These are phyloP conservation scores for Apis florea DNA, from an alignment of 1,140 invertebrate species.

Conservation along the genomic window DNA sequence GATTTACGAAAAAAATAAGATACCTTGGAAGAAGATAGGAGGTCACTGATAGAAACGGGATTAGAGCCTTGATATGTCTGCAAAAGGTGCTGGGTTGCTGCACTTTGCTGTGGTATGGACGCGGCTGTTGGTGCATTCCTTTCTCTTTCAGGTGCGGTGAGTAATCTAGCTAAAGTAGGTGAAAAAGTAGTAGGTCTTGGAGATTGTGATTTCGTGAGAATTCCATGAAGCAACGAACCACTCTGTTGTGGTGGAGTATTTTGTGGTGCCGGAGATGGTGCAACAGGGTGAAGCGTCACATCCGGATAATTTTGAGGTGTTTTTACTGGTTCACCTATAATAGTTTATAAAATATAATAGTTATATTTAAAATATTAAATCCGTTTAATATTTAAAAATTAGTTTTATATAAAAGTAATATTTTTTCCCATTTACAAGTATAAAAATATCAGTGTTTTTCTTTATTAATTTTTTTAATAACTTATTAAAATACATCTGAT, in stretches of 20 bases:
- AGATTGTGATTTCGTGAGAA: conserved; percentile 84
- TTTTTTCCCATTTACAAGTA: no score
- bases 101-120: conserved; percentile 68
- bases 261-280: conserved; percentile 75
- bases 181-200: conserved; percentile 84
- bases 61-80: conserved; percentile 75
- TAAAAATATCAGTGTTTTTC: no score
- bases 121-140: conserved; percentile 66
- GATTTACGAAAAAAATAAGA: conserved; percentile 8
- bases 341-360: neutral
- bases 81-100: conserved; percentile 71
- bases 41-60: conserved; percentile 82
- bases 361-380: no score
- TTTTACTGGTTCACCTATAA: conserved; percentile 76
- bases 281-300: conserved; percentile 87
- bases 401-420: no score
- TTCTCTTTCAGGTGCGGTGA: conserved; percentile 85
- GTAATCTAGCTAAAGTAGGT: conserved; percentile 88
- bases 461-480: no score
- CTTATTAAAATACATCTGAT: no score
- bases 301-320: conserved; percentile 87
- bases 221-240: conserved; percentile 87
- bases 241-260: conserved; percentile 78
- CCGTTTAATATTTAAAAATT: no score
- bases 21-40: conserved; percentile 84